Evolutionary conservation across 2,113 vertebrate genomes (phyloP).

Genomic region (Elephas maximus): DNA sequence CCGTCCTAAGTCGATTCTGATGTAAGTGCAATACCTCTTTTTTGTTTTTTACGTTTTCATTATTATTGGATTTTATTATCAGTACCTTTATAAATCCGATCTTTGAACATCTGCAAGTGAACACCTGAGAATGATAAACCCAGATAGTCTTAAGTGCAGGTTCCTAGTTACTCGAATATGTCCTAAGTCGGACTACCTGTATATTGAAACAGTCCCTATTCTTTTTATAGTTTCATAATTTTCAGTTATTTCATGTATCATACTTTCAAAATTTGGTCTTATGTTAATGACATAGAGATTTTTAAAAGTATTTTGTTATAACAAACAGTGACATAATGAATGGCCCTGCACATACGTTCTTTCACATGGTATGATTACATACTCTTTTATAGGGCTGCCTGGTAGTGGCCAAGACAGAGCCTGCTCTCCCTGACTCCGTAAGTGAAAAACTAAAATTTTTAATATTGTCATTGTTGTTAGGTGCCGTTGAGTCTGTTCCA

Average conservation of each 20-base stretch:
- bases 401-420: background rate
- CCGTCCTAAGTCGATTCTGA: no score
- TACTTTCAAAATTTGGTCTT: background rate
- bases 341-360: background rate
- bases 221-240: background rate
- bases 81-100: no score
- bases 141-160: no score
- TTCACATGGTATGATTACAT: background rate
- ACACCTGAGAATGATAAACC: background rate
- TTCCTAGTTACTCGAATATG: no score
- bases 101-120: no score
- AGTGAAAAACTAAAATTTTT: background rate
- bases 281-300: constrained; percentile 7
- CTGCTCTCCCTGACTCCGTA: background rate
- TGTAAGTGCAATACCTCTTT: no score
- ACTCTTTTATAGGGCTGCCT: background rate
- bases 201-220: background rate
- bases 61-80: no score
- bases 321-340: background rate
- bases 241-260: background rate
- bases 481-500: no score
- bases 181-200: no score
- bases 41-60: no score
- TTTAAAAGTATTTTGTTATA: background rate
- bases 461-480: background rate